phyloP scores from a whole-genome alignment of 2,113 vertebrate species.

The Myrmecobius fasciatus region DNA sequence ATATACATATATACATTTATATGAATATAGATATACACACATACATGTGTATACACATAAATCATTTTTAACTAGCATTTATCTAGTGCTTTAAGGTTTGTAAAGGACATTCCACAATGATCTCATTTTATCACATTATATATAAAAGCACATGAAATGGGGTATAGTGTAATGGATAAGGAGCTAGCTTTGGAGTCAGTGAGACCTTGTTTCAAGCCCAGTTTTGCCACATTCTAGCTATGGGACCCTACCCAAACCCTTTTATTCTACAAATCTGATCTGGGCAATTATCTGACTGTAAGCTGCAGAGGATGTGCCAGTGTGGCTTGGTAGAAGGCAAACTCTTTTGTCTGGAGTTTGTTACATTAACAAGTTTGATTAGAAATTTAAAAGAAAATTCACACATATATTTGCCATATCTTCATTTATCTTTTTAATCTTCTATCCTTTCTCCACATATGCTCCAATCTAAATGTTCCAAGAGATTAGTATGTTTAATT shows the following conservation, averaged over 20 bases:
- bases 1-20: too few relatives aligned
- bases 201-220: not conserved
- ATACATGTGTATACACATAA: too few relatives aligned
- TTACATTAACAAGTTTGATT: not conserved
- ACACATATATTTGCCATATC: not conserved
- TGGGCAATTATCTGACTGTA: not conserved
- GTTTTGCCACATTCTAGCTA: not conserved
- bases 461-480: not conserved
- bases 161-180: not conserved
- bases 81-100: not conserved
- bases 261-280: not conserved
- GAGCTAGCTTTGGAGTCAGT: not conserved
- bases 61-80: not conserved
- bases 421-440: not conserved
- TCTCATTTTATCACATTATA: not conserved
- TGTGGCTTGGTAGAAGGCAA: not conserved
- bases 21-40: too few relatives aligned
- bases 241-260: not conserved
- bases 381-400: not conserved
- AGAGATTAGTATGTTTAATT: not conserved
- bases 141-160: not conserved
- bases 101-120: not conserved
- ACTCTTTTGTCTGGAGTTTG: not conserved
- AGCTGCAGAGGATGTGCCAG: too few relatives aligned
- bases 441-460: not conserved